Percentiles rank a stretch among this genome's conserved stretches.
Conservation (phyloP, 2,888 invertebrate species). For the Drosophila basisetae region DNA sequence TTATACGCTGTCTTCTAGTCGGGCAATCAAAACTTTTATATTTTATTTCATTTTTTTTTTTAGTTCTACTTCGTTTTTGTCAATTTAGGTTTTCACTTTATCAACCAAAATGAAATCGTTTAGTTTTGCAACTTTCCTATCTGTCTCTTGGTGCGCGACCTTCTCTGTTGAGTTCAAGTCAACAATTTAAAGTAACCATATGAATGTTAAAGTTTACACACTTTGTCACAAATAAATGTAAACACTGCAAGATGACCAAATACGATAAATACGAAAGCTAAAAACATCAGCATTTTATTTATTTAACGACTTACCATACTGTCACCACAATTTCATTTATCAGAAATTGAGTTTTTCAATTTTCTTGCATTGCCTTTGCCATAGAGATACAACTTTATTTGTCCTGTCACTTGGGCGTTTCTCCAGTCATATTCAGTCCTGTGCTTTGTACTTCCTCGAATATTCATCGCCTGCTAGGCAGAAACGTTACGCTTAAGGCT, state of each 20-base stretch:
- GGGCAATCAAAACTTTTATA: not conserved
- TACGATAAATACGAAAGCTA: not conserved
- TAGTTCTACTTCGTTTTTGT: conserved; percentile 4
- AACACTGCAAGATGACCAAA: not conserved
- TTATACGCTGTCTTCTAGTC: not conserved
- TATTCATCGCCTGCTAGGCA: conserved; percentile 7
- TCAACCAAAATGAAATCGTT: conserved; percentile 1
- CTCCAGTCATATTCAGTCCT: not conserved
- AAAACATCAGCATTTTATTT: conserved; percentile 2
- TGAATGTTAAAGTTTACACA: conserved; percentile 5
- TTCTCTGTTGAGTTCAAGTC: conserved; percentile 29
- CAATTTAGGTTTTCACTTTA: not conserved
- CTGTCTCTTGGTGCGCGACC: not conserved
- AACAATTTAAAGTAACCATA: conserved; percentile 12
- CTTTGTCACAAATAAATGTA: not conserved
- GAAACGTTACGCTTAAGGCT: conserved; percentile 9
- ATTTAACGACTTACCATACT: not conserved
- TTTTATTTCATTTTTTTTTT: not conserved
- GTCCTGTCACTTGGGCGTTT: not conserved
- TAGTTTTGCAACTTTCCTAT: conserved; percentile 11
- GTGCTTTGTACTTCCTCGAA: not conserved
- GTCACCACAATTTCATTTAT: conserved; percentile 1
- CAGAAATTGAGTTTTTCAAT: not conserved
- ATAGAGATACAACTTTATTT: not conserved
- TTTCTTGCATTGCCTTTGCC: not conserved